These are phyloP conservation scores for Papilio polytes DNA, from an alignment of 1,140 invertebrate genomes.

Conservation along the genomic window DNA sequence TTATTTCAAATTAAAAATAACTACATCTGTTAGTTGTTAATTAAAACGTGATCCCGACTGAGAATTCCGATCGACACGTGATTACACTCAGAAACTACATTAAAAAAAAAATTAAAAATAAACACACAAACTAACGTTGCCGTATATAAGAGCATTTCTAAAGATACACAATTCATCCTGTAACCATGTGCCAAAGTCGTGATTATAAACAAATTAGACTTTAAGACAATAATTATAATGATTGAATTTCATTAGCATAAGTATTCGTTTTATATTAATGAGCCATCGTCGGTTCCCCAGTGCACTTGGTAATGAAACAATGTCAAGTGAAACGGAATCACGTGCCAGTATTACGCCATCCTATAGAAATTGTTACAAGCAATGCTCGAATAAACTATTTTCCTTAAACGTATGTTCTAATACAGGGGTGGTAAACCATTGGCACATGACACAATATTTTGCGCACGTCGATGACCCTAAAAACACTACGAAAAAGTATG, in stretches of 20 bases:
- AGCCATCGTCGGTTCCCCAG: constrained; percentile 1
- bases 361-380: constrained; percentile 16
- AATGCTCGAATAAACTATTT: background rate
- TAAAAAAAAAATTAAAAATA: background rate
- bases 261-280: background rate
- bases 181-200: constrained; percentile 10
- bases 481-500: no score
- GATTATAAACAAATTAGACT: constrained; percentile 24
- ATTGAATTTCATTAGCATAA: background rate
- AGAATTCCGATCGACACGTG: constrained; percentile 15
- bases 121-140: background rate
- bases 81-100: constrained; percentile 5
- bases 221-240: constrained; percentile 8
- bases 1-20: constrained; percentile 12
- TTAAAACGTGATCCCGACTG: constrained; percentile 20
- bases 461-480: no score
- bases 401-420: background rate
- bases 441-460: no score
- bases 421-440: no score
- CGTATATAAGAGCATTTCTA: constrained; percentile 30
- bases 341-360: constrained; percentile 18
- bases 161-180: constrained; percentile 28
- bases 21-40: constrained; percentile 22
- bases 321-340: constrained; percentile 28
- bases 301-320: constrained; percentile 31